Evolutionary conservation across 2,888 invertebrate genomes (phyloP).

Genomic region (Oxycera nigricornis): DNA sequence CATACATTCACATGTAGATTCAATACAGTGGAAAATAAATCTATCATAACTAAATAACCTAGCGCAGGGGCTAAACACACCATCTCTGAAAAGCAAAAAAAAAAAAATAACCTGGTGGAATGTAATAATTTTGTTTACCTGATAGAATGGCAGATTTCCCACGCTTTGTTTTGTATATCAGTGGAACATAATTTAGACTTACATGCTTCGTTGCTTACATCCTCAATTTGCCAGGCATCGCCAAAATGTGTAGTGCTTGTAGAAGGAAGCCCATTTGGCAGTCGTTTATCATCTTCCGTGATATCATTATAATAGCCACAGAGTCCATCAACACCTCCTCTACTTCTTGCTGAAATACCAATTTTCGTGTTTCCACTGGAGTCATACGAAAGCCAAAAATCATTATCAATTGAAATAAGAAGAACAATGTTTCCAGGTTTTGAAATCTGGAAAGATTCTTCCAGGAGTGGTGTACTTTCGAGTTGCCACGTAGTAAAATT

Average conservation of each 20-base stretch:
- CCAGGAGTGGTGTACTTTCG: slow-evolving; percentile 57
- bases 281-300: slow-evolving; percentile 71
- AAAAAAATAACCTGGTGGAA: slow-evolving; percentile 31
- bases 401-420: slow-evolving; percentile 73
- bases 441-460: slow-evolving; percentile 70
- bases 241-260: slow-evolving; percentile 75
- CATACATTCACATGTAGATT: slow-evolving; percentile 78
- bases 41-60: slow-evolving; percentile 71
- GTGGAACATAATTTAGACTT: slow-evolving; percentile 69
- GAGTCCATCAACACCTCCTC: slow-evolving; percentile 75
- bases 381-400: slow-evolving; percentile 78
- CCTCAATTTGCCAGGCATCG: slow-evolving; percentile 73
- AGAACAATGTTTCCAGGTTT: slow-evolving; percentile 73
- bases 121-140: slow-evolving; percentile 61
- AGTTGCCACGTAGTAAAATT: slow-evolving; percentile 61
- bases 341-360: slow-evolving; percentile 70
- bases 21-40: slow-evolving; percentile 76
- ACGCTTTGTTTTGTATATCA: slow-evolving; percentile 69
- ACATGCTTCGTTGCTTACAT: slow-evolving; percentile 63
- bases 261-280: slow-evolving; percentile 71
- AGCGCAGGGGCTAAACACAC: slow-evolving; percentile 71
- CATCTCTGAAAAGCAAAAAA: slow-evolving; percentile 62
- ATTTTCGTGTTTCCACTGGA: slow-evolving; percentile 73
- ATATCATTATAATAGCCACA: slow-evolving; percentile 80
- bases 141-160: slow-evolving; percentile 73